Base-by-base conservation (phyloP, 2,888 invertebrate genomes). In the Drosophila paracracens region DNA sequence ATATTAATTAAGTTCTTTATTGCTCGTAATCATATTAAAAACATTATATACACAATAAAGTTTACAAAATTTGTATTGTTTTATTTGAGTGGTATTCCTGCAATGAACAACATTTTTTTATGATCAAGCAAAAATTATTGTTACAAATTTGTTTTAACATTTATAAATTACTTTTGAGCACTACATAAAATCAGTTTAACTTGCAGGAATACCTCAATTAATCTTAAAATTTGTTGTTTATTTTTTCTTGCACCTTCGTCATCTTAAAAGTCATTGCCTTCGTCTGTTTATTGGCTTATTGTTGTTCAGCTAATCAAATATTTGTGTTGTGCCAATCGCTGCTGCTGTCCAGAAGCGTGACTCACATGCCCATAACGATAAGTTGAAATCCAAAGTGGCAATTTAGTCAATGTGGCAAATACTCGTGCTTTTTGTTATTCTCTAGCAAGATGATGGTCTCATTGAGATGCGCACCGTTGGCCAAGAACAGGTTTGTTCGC, bases 1-100 rank as follows among this genome's bases (percentile, higher is more conserved):
- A 48, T 69, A 36, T 63, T 60, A 51, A 52, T 62, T 66, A 48
- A 76, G 65, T 8, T 61, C 50, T 48, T 46, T 31, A 73, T 74
- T 71, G 36, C 62, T 70, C 70, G 67, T 61, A 70, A 67, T 73
- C 69, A 66, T 64, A 79, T 86, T 80, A 81, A 83, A 83, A 70
- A 38, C 51, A 35, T 56, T 54, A 76, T 61, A 57, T 46, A 53
- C 38, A 68, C 67, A 80, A 62, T 31, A 66, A 69, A 46, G 13
- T 43, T 60, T 31, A 36, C 31, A 38, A 18, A 11, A 3, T 5
- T 6, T 50, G 11, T 29, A 18, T 56, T 46, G 31, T 59, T 57
- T 33, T 33, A 25, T 25, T 2, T 27, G 29, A 21, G 27, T 16
- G 13, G 1, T 43, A 61, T 33, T 57, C 8, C 40, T 18, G 40